Base-by-base conservation (phyloP, 1,140 invertebrate species). In the Papilio polytes region DNA sequence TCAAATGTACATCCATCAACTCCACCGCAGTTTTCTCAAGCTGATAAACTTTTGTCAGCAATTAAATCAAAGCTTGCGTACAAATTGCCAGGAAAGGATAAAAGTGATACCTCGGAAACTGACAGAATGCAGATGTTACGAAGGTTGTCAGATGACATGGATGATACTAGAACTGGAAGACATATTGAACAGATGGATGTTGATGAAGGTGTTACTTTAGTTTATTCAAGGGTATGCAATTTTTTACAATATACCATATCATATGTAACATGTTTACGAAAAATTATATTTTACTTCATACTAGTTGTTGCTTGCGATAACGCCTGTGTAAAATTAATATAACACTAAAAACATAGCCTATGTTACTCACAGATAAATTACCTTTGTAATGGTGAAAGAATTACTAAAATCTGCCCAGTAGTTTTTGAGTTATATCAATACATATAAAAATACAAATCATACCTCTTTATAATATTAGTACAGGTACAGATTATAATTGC, bases 21-120 rank as follows among this genome's bases (percentile, higher is more conserved):
- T 0, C 93, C 93, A 15, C 93, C 93, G 31, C 93, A 94, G 81
- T 94, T 94, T 83, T 93, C 91, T 0, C 90, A 94, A 87, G 93
- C 92, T 2, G 94, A 88, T 79, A 93, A 94, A 83, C 80, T 94
- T 41, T 41, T 41, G 36, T 41, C 36, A 41, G 36, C 36, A 7
- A 41, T 41, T 41, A 41, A 41, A 41, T 41, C 36, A 41, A 41
- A 41, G 36, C 36, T 41, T 41, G 82, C 86, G 48, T 91, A 90
- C 56, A 94, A 89, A 85, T 82, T 83, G 18, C 81, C 83, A 41
- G 80, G 81, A 44, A 86, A 86, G 18, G 90, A 91, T 56, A 86
- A 83, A 56, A 59, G 18, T 74, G 48, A 86, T 0, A 87, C 84
- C 73, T 92, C 85, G 85, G 90, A 90, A 8, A 87, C 89, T 74